Conservation (phyloP, 2,113 vertebrate species). For the Leucopsar rothschildi region DNA sequence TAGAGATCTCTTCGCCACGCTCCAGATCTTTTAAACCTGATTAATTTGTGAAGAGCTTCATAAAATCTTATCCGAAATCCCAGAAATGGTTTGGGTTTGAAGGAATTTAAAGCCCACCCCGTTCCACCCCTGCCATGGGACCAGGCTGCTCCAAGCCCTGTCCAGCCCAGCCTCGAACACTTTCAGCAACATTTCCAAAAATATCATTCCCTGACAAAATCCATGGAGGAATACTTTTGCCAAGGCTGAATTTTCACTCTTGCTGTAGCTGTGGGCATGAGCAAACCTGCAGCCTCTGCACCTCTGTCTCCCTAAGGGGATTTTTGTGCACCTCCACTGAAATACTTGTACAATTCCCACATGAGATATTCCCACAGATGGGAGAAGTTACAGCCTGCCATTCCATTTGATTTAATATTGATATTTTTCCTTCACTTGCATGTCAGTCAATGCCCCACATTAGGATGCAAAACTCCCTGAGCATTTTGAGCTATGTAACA, state of each 20-base stretch:
- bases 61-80: not conserved
- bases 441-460: not conserved
- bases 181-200: not conserved
- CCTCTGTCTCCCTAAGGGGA: not conserved
- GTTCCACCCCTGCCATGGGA: not conserved
- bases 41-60: not conserved
- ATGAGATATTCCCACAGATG: not conserved
- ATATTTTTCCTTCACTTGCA: not conserved
- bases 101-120: not conserved
- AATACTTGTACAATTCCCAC: not conserved
- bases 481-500: not conserved
- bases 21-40: not conserved
- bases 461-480: not conserved
- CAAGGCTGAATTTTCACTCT: not conserved
- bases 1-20: not conserved
- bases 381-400: not conserved
- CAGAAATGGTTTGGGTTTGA: not conserved
- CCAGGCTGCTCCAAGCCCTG: fast-evolving
- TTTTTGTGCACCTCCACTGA: not conserved
- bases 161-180: fast-evolving
- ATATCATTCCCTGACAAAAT: not conserved
- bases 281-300: not conserved
- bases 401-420: not conserved
- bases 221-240: not conserved
- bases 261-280: not conserved